Base-by-base conservation (phyloP, 2,797 vertebrate species). In the Spizella passerina region DNA sequence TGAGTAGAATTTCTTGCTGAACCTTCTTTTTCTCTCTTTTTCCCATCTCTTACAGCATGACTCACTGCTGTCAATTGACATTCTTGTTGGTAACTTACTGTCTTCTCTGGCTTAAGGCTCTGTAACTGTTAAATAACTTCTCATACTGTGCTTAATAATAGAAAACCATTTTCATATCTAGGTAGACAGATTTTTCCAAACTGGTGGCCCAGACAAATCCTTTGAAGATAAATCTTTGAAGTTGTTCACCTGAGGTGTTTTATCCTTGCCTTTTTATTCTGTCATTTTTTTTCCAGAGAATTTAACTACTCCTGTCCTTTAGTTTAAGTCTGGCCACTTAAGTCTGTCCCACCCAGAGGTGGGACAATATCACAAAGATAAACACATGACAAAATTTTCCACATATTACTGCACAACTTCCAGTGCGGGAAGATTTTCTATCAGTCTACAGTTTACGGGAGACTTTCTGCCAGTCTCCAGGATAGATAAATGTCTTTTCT, bases 221-320 rank as follows among this genome's bases (percentile, higher is more conserved):
- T 82, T 91, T 65, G 64, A 82, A 82, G 70, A 71, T 39, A 71
- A 77, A 59, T 77, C 49, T 86, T 79, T 92, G 78, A 89, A 91
- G 57, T 11, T 73, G 41, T 70, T 92, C 41, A 53, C 17, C 30
- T 66, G 20, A 71, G 23, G 38, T 85, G 32, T 61, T 90, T 86
- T 69, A 29, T 78, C 30, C 63, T 72, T 85, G 34, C 21, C 15
- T 61, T 9, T 52, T 84, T 47, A 27, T 82, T n/a, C 32, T 76
- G 7, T 59, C 2, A 0, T 78, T 56, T 88, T 32, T 32, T 34
- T 3, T 53, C 30, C 14, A 64, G 20, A 73, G 32, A 46, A 64
- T 77, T 80, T 90, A 11, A 56, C 7, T 46, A 9, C 3, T 76
- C 36, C 32, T 50, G 16, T 53, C 14, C 36, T 92, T 77, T 34